Evolutionary conservation across 2,113 vertebrate genomes (phyloP), one percentile per base, ranked within the genome.

Genomic region (Catharus minimus): DNA sequence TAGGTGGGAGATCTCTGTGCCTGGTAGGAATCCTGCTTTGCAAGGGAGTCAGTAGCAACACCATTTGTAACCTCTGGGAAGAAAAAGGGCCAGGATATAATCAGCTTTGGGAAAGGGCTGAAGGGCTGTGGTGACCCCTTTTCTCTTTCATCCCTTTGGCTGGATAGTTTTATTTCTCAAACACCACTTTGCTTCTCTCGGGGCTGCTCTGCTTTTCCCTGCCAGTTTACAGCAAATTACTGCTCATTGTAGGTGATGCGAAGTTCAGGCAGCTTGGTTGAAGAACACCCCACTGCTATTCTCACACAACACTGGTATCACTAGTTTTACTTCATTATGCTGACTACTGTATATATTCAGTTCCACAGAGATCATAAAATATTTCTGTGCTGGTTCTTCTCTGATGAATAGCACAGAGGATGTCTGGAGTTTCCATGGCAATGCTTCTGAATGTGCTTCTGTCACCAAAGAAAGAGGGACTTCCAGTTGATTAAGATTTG

Each of bases 361-460:
- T 86, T 74, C 47, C 1, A 1, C 16, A 76, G 50, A 82, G 66
- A 90, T 92, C 43, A 93, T 92, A 86, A 90, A 93, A 87, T 90
- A 94, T 90, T 94, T 94, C 85, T 82, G 24, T 73, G 47, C 58
- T 79, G 33, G 33, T 86, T 89, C 30, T 71, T 76, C 50, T 73
- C 30, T 86, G 77, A 79, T 94, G 75, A 93, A 78, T 82, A 89
- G 58, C 71, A 62, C 53, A 85, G 78, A 76, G 67, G 74, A 92
- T 92, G 64, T 76, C 83, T 94, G 5, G 18, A 73, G 93, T 96
- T 95, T 90, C 95, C 93, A 95, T 95, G 90, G 90, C 84, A 93
- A 93, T 93, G 52, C 69, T 90, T 86, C 58, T 94, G 81, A 92
- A 93, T 92, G 65, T 92, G 77, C 80, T 94, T 93, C 88, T 82